Evolutionary conservation across 2,113 vertebrate species (phyloP).

Genomic region (Tor tambroides): DNA sequence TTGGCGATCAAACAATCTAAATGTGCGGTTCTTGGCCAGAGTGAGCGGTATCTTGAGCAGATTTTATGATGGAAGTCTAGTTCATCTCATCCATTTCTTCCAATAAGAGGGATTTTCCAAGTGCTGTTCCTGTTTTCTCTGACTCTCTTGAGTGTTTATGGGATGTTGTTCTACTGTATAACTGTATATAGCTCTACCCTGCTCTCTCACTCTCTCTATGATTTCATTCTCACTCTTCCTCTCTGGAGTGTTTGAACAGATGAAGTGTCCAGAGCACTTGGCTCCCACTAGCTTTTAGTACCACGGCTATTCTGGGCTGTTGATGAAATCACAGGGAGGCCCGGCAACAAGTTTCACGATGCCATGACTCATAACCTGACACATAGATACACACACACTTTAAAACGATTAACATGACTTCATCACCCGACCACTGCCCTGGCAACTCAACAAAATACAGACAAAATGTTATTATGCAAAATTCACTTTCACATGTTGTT

Average conservation of each 20-base stretch:
- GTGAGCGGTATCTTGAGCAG: not conserved
- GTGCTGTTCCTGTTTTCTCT: slow-evolving; percentile 4
- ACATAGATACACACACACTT: slow-evolving; percentile 24
- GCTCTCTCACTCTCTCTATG: slow-evolving; percentile 5
- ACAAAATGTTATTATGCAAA: not conserved
- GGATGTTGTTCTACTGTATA: not conserved
- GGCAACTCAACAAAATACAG: not conserved
- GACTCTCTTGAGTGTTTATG: not conserved
- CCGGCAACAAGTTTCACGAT: slow-evolving; percentile 31
- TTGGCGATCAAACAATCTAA: not conserved
- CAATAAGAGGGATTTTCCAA: slow-evolving; percentile 6
- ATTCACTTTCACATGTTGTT: too few relatives aligned
- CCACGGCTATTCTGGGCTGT: slow-evolving; percentile 67
- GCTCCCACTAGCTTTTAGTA: slow-evolving; percentile 45
- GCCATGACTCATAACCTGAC: slow-evolving; percentile 29
- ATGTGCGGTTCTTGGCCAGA: not conserved
- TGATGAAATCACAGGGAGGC: slow-evolving; percentile 67
- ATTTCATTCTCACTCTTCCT: slow-evolving; percentile 44
- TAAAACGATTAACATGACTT: slow-evolving; percentile 26
- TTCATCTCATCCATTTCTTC: not conserved
- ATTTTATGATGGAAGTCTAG: not conserved
- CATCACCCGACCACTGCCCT: not conserved
- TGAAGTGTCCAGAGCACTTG: slow-evolving; percentile 33
- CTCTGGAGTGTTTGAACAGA: slow-evolving; percentile 15
- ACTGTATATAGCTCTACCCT: not conserved